phyloP scores from a whole-genome alignment of 2,113 vertebrate species.

The Saccopteryx bilineata region DNA sequence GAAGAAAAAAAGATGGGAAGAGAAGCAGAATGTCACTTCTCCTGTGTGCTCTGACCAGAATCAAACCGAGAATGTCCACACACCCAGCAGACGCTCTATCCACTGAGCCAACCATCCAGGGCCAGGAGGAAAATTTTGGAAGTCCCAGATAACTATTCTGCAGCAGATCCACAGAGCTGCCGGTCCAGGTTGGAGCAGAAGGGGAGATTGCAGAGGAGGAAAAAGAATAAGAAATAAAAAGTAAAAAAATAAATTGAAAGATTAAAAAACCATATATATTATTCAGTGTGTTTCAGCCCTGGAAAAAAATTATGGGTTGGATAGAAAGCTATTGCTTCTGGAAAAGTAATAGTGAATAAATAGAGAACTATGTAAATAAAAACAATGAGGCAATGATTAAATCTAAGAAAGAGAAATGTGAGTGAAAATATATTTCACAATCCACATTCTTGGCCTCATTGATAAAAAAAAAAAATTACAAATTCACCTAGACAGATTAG shows the following conservation, averaged over 20 bases:
- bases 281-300: neutral
- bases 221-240: neutral
- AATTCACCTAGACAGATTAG: neutral
- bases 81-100: no score
- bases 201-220: neutral
- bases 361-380: neutral
- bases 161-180: no score
- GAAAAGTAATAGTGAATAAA: neutral
- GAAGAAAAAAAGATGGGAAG: no score
- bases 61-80: no score
- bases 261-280: neutral
- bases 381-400: neutral
- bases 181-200: neutral
- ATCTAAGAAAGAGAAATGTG: neutral
- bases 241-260: neutral
- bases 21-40: no score
- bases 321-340: neutral
- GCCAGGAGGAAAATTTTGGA: no score
- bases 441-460: neutral
- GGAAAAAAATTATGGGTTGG: neutral
- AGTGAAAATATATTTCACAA: neutral
- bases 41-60: no score
- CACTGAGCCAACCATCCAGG: no score
- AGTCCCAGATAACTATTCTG: neutral
- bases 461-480: neutral